phyloP scores from a whole-genome alignment of 1,140 invertebrate species.

The Hypothenemus hampei region DNA sequence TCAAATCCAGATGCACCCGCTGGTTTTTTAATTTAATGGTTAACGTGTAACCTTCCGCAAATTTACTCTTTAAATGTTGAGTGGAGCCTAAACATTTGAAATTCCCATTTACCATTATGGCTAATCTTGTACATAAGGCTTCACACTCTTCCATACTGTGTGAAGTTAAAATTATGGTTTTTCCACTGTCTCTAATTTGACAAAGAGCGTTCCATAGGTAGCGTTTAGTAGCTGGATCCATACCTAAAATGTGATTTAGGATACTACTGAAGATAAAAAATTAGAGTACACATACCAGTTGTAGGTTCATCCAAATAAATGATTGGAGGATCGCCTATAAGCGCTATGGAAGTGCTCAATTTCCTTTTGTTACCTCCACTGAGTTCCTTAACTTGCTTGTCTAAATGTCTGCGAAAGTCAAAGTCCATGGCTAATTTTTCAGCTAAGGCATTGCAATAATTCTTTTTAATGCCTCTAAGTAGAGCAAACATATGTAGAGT shows the following conservation, averaged over 20 bases:
- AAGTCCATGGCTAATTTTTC: constrained; percentile 46
- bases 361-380: constrained; percentile 95
- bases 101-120: constrained; percentile 83
- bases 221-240: constrained; percentile 78
- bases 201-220: constrained; percentile 72
- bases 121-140: constrained; percentile 75
- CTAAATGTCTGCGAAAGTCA: constrained; percentile 50
- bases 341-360: constrained; percentile 85
- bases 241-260: constrained; percentile 49
- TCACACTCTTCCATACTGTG: constrained; percentile 88
- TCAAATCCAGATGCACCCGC: constrained; percentile 9
- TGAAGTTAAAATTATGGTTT: constrained; percentile 71
- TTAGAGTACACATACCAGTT: constrained; percentile 49
- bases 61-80: constrained; percentile 66
- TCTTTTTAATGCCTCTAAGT: constrained; percentile 62
- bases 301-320: constrained; percentile 85
- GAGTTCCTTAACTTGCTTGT: constrained; percentile 57
- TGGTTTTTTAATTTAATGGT: constrained; percentile 43
- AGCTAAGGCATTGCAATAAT: constrained; percentile 43
- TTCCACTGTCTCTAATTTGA: constrained; percentile 56
- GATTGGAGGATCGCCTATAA: constrained; percentile 84
- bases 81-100: constrained; percentile 66
- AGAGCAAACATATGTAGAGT: constrained; percentile 69
- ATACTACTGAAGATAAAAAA: neutral
- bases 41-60: constrained; percentile 52